Evolutionary conservation across 2,888 invertebrate genomes (phyloP), one percentile per base, ranked within the genome.

Genomic region (Eledona agricola): DNA sequence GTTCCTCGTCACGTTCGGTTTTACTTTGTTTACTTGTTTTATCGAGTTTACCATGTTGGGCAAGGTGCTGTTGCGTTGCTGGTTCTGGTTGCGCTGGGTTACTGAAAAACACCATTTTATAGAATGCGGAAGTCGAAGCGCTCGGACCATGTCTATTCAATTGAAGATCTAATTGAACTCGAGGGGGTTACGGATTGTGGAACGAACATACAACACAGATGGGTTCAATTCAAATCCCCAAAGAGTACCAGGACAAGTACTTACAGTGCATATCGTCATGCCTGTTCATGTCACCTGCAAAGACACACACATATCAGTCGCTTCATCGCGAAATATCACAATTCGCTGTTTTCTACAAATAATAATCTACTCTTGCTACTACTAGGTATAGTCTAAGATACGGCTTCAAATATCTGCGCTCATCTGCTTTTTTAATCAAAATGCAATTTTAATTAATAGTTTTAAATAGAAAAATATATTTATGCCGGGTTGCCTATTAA

Each of bases 21-120:
- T 93, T 68, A 92, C 91, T 77, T 92, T 92, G 80, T 91, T 92
- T 73, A 92, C 90, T 78, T 92, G 91, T 72, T 92, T 87, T 62
- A 88, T 83, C 26, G 87, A 89, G 74, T 89, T 89, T 76, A 87
- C 84, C 69, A 87, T 80, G 65, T 83, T 84, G 63, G 87, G 86
- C 58, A 83, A 74, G 47, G 86, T 82, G 59, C 86, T 87, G 72
- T 84, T 88, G 62, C 90, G 83, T 71, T 88, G 88, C n/a, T 67
- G 70, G 75, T 89, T 90, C 58, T 88, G 89, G 74, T 90, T 90
- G 59, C 90, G 83, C 75, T 86, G 89, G 76, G 89, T 86, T 75
- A 89, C 90, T 90, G 79, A 16, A 78, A 72, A 59, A 57, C n/a
- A 37, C 19, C 1, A 19, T 10, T 15, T 2, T 31, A 15, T 13